Percentiles rank a stretch among this genome's conserved stretches.
Evolutionary conservation across 1,140 invertebrate genomes (phyloP).

Genomic region (Drosophila ercepeae): DNA sequence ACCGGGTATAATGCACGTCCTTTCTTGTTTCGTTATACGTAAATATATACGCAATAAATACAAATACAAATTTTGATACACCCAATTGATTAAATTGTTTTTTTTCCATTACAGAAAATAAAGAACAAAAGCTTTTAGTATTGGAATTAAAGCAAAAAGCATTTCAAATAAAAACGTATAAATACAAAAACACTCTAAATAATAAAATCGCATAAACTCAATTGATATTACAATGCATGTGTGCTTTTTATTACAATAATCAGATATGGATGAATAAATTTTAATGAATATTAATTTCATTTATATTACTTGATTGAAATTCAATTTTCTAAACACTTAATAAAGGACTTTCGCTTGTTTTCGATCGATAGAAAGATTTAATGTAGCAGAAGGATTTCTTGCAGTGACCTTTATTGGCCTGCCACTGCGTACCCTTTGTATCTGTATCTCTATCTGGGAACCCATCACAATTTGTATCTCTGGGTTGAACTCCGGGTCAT

Average conservation of each 20-base stretch:
- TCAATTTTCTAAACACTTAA: no score
- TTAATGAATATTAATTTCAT: background rate
- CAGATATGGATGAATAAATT: background rate
- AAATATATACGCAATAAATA: no score
- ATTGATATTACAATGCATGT: background rate
- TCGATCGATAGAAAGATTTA: no score
- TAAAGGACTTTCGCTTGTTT: no score
- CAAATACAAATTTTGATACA: no score
- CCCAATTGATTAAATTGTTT: no score
- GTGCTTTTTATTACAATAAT: background rate
- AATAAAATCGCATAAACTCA: background rate
- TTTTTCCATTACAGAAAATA: no score
- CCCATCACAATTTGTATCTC: conserved; percentile 34
- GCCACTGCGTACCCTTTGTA: background rate
- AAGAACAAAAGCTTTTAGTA: background rate
- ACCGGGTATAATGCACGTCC: no score
- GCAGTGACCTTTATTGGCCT: conserved; percentile 1
- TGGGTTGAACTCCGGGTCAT: conserved; percentile 61
- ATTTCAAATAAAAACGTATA: background rate
- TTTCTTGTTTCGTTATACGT: no score
- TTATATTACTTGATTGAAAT: background rate
- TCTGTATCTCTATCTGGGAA: conserved; percentile 26
- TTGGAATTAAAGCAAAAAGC: background rate
- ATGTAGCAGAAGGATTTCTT: background rate
- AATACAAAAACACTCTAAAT: background rate